Conservation (phyloP, 2,797 vertebrate genomes). For the Phrynocephalus guinanensis region DNA sequence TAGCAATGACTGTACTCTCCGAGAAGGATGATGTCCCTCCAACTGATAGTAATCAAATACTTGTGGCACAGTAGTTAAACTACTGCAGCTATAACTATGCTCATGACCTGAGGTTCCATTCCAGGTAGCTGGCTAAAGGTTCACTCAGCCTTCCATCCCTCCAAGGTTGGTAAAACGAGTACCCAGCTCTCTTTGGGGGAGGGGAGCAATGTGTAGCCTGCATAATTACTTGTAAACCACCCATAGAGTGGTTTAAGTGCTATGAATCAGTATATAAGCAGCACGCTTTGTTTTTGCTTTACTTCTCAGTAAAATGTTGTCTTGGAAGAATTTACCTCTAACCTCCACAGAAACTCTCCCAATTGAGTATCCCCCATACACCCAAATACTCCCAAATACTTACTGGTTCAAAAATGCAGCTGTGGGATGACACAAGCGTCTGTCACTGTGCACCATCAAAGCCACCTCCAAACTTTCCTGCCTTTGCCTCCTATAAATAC, state of each 20-base stretch:
- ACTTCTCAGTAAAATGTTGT: not conserved
- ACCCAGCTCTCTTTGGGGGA: no score
- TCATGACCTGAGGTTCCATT: no score
- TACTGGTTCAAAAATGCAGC: slow-evolving; percentile 8
- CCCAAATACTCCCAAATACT: slow-evolving; percentile 16
- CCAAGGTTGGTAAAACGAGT: no score
- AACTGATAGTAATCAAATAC: not conserved
- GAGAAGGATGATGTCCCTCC: not conserved
- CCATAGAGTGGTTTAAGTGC: no score
- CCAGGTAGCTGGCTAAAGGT: no score
- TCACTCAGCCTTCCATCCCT: no score
- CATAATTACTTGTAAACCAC: no score
- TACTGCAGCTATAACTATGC: no score
- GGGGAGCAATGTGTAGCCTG: no score
- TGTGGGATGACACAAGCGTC: not conserved
- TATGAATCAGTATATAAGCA: no score
- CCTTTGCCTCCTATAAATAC: slow-evolving; percentile 58
- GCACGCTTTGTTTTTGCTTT: no score
- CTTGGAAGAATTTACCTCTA: not conserved
- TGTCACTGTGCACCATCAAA: not conserved
- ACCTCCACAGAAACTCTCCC: not conserved
- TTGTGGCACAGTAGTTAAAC: no score
- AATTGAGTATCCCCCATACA: not conserved
- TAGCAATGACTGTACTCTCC: not conserved
- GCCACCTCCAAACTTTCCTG: slow-evolving; percentile 28